Base-by-base conservation (phyloP, 2,113 vertebrate species). In the Megalops atlanticus region DNA sequence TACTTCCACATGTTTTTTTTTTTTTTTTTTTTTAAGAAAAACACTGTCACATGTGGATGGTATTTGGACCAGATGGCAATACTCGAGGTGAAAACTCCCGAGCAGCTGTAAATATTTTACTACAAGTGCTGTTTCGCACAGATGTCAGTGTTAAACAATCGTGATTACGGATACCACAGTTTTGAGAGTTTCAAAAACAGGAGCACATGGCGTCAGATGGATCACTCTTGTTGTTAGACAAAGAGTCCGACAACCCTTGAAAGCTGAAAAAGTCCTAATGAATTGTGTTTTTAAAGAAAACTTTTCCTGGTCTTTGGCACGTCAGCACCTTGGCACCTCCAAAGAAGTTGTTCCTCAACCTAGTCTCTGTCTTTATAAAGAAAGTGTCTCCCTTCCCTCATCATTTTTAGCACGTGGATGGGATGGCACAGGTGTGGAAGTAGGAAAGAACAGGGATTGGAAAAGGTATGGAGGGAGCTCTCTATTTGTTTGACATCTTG, bases 21-120 rank as follows among this genome's bases (percentile, higher is more conserved):
- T 31, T 47, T 74, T 35, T 74, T 47, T 77, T 52, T n/a, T n/a
- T n/a, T n/a, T n/a, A 14, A 12, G 47, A n/a, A 73, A 73, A 38
- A 24, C 24, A 18, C 49, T 68, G 31, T 74, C 58, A 52, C 78
- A 69, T 45, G 31, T 49, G 45, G 47, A 78, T 72, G 12, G 64
- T 58, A 35, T 43, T 43, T 52, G 35, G 54, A 36, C 54, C 76
- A 76, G 77, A 84, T 43, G 80, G 58, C 38, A 71, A 33, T 58
- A 76, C 72, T 76, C 18, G 18, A 58, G 70, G 71, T 81, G 83
- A 78, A 78, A 81, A 69, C 76, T 54, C 73, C 41, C 4, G 27
- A 75, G 58, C 83, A 79, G 83, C 75, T 81, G 52, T 74, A 77
- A 76, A 76, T 80, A 76, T 73, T 84, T 80, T 73, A 77, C 47